phyloP scores from a whole-genome alignment of 2,797 vertebrate species.

The Lithobates sylvaticus region DNA sequence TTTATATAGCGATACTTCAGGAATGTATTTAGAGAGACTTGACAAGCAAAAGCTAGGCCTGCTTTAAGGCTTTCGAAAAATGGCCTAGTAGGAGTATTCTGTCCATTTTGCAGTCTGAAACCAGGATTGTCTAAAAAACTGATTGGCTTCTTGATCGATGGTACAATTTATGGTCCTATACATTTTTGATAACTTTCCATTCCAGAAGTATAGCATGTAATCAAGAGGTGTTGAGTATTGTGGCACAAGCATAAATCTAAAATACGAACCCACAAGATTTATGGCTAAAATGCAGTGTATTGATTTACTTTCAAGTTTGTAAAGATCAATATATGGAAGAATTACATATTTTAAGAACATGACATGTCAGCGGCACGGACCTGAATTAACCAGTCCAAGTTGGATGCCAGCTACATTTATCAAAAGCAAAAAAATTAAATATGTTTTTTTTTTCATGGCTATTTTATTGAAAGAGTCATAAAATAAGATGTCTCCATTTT shows the following conservation, averaged over 20 bases:
- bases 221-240: constrained; percentile 1
- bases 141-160: constrained; percentile 16
- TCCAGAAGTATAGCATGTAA: not conserved
- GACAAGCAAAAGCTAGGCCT: not conserved
- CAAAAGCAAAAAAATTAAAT: not conserved
- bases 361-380: not conserved
- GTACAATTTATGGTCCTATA: constrained; percentile 18
- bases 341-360: constrained; percentile 19
- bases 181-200: constrained; percentile 9
- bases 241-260: constrained; percentile 6
- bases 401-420: not conserved
- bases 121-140: not conserved
- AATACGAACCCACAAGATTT: not conserved
- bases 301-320: constrained; percentile 19
- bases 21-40: not conserved
- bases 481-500: not conserved
- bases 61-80: not conserved
- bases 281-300: constrained; percentile 16
- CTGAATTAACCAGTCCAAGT: not conserved
- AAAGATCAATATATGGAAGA: constrained; percentile 25
- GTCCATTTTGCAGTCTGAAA: not conserved
- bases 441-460: not conserved
- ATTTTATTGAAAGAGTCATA: not conserved
- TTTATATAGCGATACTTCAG: too few species aligned
- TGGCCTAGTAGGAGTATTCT: not conserved